Conservation (phyloP, 2,797 vertebrate genomes). For the Varecia variegata region DNA sequence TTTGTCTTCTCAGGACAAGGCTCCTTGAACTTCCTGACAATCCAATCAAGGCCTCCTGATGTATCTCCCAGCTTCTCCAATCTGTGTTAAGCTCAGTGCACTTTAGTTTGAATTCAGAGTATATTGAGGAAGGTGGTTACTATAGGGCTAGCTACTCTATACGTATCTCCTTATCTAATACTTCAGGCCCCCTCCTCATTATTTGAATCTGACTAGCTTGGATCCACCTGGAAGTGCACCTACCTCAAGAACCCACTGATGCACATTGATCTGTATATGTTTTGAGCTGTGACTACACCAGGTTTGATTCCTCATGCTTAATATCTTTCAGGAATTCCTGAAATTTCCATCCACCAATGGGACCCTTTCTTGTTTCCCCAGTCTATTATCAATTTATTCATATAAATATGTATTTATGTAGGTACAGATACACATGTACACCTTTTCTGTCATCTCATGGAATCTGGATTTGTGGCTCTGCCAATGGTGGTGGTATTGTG, state of each 20-base stretch:
- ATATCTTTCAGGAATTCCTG: conserved; percentile 24
- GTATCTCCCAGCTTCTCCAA: not conserved
- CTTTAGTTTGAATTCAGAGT: not conserved
- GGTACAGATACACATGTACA: not conserved
- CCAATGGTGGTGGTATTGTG: not conserved
- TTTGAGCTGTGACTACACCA: not conserved
- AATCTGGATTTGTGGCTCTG: not conserved
- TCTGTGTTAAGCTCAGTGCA: not conserved
- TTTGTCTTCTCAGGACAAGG: not conserved
- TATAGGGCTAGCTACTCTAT: not conserved
- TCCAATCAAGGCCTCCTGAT: not conserved
- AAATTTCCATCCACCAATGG: not conserved
- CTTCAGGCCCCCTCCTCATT: not conserved
- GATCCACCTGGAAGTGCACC: not conserved
- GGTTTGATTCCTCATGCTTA: not conserved
- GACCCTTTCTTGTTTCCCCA: not conserved
- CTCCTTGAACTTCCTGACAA: not conserved
- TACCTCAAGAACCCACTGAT: not conserved
- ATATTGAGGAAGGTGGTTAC: not conserved
- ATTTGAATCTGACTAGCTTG: not conserved
- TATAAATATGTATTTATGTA: not conserved
- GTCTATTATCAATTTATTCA: not conserved
- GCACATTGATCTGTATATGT: not conserved
- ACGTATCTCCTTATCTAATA: not conserved
- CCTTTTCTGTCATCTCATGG: not conserved